Evolutionary conservation across 2,113 vertebrate genomes (phyloP).

Genomic region (Thamnophis sirtalis): DNA sequence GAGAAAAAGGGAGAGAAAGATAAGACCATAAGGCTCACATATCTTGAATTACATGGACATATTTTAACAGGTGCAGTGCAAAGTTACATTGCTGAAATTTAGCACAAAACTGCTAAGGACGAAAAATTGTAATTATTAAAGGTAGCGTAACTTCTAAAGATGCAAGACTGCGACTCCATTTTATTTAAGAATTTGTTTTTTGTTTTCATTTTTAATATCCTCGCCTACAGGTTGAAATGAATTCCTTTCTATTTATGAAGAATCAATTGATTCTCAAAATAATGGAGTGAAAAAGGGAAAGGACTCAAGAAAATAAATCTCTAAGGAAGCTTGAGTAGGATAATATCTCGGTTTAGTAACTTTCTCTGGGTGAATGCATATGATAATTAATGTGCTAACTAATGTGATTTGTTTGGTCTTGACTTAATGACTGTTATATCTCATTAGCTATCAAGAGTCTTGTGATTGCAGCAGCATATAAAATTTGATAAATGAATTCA

Average conservation of each 20-base stretch:
- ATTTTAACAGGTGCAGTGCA: neutral
- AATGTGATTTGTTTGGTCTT: neutral
- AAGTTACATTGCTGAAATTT: neutral
- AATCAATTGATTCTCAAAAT: neutral
- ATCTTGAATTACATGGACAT: neutral
- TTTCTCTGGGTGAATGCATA: neutral
- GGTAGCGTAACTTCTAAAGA: neutral
- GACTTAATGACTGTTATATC: neutral
- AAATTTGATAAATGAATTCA: neutral
- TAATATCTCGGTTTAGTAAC: neutral
- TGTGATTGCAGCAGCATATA: neutral
- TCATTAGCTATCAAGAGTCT: neutral
- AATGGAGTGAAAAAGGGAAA: neutral
- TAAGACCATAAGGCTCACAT: neutral
- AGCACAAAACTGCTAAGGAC: neutral
- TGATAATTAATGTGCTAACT: neutral
- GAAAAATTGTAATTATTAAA: neutral
- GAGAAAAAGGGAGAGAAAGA: neutral
- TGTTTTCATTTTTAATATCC: neutral
- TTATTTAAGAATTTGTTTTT: neutral
- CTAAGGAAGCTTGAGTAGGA: neutral
- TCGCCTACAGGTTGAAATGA: neutral
- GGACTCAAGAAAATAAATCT: neutral
- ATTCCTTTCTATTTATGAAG: neutral
- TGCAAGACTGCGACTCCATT: neutral